These are phyloP conservation scores for Xiphophorus hellerii DNA, from an alignment of 2,113 vertebrate genomes.

Conservation along the genomic window DNA sequence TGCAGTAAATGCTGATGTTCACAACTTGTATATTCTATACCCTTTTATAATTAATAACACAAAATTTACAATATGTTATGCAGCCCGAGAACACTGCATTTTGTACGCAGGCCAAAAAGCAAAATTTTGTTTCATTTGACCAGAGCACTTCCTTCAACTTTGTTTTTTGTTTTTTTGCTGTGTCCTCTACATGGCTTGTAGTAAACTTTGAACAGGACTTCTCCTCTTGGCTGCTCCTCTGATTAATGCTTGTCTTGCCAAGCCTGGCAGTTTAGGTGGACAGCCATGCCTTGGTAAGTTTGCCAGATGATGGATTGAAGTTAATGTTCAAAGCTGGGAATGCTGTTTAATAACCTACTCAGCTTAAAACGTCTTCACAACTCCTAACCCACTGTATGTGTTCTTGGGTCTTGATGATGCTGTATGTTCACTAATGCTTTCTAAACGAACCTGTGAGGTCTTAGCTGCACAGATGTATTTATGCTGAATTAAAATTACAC, in stretches of 20 bases:
- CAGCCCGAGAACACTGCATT: background rate
- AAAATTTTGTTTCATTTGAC: background rate
- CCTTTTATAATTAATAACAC: background rate
- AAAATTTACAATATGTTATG: background rate
- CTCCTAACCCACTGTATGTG: background rate
- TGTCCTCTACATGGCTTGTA: background rate
- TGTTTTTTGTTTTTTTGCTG: background rate
- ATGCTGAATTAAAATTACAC: background rate
- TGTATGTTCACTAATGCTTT: background rate
- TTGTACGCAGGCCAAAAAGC: background rate
- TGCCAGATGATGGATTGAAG: background rate
- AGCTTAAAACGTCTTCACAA: background rate
- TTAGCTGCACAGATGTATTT: background rate
- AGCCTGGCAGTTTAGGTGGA: background rate
- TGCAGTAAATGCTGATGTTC: background rate
- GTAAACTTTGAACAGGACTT: background rate
- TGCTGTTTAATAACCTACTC: background rate
- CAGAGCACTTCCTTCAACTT: background rate
- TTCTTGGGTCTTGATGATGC: background rate
- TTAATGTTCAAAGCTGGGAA: background rate
- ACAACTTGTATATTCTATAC: background rate
- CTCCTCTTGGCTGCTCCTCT: background rate
- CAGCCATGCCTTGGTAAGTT: background rate
- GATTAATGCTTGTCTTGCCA: background rate
- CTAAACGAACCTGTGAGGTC: background rate